These are phyloP conservation scores for Nomada lathburiana DNA, from an alignment of 2,888 invertebrate species.

Conservation along the genomic window DNA sequence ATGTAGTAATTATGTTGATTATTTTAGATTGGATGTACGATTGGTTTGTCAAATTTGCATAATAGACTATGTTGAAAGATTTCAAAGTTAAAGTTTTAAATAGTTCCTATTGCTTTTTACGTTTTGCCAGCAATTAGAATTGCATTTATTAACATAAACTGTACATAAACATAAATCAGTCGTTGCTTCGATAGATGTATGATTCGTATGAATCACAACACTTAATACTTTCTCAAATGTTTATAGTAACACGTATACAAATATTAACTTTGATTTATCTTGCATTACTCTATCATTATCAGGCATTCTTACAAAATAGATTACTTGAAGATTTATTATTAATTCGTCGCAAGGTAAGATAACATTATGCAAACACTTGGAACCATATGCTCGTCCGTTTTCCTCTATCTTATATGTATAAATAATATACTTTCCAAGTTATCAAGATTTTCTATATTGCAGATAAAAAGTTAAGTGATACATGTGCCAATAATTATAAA, in stretches of 20 bases:
- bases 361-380: background rate
- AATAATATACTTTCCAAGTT: background rate
- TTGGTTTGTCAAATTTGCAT: too few relatives aligned
- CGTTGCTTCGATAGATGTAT: background rate
- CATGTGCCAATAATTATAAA: background rate
- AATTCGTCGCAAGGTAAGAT: background rate
- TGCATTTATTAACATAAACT: background rate
- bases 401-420: background rate
- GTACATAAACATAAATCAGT: background rate
- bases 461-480: background rate
- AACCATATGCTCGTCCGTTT: background rate
- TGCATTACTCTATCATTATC: background rate
- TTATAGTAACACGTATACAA: background rate
- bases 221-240: background rate
- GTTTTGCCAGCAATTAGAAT: background rate
- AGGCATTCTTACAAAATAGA: background rate
- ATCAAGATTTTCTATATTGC: background rate
- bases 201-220: slow-evolving; percentile 1
- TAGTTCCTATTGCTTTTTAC: background rate
- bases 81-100: too few relatives aligned
- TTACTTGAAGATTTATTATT: background rate
- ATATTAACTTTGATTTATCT: slow-evolving; percentile 4
- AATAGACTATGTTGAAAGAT: too few relatives aligned
- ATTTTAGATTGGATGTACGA: too few relatives aligned
- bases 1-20: too few relatives aligned